Evolutionary conservation across 2,113 vertebrate genomes (phyloP).

Genomic region (Cyanistes caeruleus): DNA sequence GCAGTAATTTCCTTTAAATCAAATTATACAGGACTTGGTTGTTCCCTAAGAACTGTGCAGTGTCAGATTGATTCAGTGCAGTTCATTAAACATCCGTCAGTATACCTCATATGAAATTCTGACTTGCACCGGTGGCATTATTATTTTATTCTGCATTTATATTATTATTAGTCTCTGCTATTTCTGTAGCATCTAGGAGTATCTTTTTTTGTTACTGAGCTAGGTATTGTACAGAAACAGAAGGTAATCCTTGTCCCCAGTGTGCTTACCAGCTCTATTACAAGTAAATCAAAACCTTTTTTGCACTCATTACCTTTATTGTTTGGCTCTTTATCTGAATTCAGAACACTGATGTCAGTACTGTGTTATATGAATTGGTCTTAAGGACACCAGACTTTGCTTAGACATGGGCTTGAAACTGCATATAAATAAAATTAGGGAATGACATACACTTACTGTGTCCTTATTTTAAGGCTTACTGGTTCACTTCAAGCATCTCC

Average conservation of each 20-base stretch:
- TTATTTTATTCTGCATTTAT: not conserved
- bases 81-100: not conserved
- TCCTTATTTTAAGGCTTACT: constrained; percentile 2
- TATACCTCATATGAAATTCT: not conserved
- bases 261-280: not conserved
- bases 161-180: not conserved
- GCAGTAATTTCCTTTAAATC: not conserved
- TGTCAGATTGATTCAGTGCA: not conserved
- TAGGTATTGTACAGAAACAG: not conserved
- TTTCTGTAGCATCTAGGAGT: not conserved
- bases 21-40: not conserved
- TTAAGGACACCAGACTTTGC: not conserved
- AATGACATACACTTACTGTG: not conserved
- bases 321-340: not conserved
- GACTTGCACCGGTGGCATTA: not conserved
- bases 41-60: not conserved
- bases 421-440: not conserved
- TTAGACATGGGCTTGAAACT: not conserved
- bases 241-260: not conserved
- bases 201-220: not conserved
- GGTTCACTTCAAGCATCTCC: not conserved
- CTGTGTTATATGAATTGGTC: not conserved
- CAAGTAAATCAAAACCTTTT: not conserved
- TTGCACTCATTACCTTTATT: not conserved
- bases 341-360: not conserved